Conservation (phyloP, 1,140 invertebrate genomes). For the Tetranychus cinnabarinus region DNA sequence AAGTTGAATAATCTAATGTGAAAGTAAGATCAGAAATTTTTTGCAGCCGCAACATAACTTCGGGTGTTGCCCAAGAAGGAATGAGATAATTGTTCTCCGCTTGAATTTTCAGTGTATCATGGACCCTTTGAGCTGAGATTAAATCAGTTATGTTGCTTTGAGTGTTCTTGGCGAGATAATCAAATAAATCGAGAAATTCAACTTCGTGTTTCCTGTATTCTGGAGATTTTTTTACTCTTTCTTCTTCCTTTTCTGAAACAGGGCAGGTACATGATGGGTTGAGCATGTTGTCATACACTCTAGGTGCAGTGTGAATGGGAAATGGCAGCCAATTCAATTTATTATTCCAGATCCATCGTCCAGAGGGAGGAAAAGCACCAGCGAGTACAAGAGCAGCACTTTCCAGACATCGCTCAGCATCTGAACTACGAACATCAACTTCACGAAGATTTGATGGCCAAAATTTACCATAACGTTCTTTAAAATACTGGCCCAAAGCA, state of each 20-base stretch:
- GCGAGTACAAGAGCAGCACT: slow-evolving; percentile 2
- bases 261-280: slow-evolving; percentile 2
- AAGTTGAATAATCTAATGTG: not conserved
- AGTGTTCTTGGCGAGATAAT: slow-evolving; percentile 3
- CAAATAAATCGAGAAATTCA: not conserved
- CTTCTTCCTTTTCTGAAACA: not conserved
- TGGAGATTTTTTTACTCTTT: not conserved
- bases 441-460: not conserved
- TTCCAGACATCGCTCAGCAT: slow-evolving; percentile 6
- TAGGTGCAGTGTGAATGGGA: slow-evolving; percentile 8
- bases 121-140: slow-evolving; percentile 1
- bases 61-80: slow-evolving; percentile 1
- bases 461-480: slow-evolving; percentile 3
- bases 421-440: slow-evolving; percentile 5
- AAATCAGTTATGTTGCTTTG: slow-evolving; percentile 2
- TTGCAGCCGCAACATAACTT: not conserved
- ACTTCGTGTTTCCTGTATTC: not conserved
- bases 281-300: slow-evolving; percentile 1
- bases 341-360: slow-evolving; percentile 7
- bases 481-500: slow-evolving; percentile 4
- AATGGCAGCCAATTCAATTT: slow-evolving; percentile 8
- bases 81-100: not conserved
- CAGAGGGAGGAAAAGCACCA: slow-evolving; percentile 6
- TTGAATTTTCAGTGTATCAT: slow-evolving; percentile 6
- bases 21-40: slow-evolving; percentile 5